Conservation (phyloP, 2,113 vertebrate genomes). For the Phyllostomus discolor region DNA sequence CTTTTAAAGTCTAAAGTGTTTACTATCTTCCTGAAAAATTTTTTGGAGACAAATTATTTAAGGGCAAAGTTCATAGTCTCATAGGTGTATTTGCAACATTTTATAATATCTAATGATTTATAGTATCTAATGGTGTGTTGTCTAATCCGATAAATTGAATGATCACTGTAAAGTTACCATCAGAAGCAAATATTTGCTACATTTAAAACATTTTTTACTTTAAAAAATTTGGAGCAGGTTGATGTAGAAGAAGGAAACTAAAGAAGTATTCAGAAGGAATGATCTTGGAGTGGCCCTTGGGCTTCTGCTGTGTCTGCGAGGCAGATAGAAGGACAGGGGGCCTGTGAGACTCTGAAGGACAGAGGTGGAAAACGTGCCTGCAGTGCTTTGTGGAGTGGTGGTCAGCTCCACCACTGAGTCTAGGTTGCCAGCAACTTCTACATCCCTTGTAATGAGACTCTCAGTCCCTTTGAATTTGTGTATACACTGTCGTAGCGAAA, state of each 20-base stretch:
- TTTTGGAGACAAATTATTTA: neutral
- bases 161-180: neutral
- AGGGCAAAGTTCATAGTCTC: neutral
- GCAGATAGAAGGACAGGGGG: neutral
- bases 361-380: neutral
- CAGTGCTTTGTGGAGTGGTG: neutral
- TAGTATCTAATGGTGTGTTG: neutral
- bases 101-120: neutral
- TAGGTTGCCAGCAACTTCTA: neutral
- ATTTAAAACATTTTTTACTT: neutral
- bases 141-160: neutral
- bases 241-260: neutral
- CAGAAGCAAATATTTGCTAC: neutral
- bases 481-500: slow-evolving; percentile 33
- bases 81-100: neutral
- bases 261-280: neutral
- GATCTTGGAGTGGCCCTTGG: neutral
- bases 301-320: neutral
- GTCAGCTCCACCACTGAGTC: neutral
- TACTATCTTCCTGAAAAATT: neutral
- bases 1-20: neutral
- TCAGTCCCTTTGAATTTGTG: neutral
- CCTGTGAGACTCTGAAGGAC: neutral
- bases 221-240: neutral
- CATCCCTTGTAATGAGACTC: neutral